phyloP scores from a whole-genome alignment of 2,113 vertebrate species.

The Heliornis fulica region DNA sequence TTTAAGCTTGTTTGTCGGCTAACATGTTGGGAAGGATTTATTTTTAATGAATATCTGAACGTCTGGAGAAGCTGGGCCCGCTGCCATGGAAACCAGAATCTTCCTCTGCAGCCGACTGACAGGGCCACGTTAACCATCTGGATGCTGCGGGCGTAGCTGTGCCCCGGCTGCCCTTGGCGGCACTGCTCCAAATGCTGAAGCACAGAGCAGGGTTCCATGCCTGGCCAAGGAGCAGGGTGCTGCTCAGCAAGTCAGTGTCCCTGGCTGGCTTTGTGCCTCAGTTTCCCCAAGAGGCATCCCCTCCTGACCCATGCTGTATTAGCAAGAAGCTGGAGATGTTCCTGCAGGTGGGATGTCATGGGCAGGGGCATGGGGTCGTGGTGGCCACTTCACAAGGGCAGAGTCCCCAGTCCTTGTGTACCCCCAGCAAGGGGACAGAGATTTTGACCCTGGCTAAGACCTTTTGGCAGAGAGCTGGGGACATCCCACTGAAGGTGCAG shows the following conservation, averaged over 20 bases:
- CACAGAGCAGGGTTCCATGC: rapidly evolving
- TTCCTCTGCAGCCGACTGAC: not conserved
- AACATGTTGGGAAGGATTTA: constrained; percentile 9
- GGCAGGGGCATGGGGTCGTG: rapidly evolving
- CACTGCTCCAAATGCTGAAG: not conserved
- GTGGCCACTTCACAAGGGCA: not conserved
- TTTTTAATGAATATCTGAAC: not conserved
- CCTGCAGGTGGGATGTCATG: rapidly evolving
- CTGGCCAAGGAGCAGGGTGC: not conserved
- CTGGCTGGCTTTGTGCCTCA: not conserved
- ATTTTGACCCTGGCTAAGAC: not conserved
- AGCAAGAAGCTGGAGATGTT: not conserved
- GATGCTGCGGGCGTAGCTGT: not conserved
- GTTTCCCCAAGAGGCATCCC: not conserved
- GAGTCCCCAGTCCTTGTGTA: rapidly evolving
- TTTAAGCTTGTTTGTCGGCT: constrained; percentile 34
- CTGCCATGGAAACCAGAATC: not conserved
- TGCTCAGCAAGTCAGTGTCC: rapidly evolving
- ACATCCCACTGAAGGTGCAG: rapidly evolving
- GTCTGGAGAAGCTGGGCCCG: constrained; percentile 11
- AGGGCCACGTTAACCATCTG: not conserved
- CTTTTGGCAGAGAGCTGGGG: not conserved
- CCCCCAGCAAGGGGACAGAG: not conserved
- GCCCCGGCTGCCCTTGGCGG: not conserved
- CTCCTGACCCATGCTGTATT: rapidly evolving